phyloP scores from a whole-genome alignment of 1,140 invertebrate genomes.

The Aphis craccivora region DNA sequence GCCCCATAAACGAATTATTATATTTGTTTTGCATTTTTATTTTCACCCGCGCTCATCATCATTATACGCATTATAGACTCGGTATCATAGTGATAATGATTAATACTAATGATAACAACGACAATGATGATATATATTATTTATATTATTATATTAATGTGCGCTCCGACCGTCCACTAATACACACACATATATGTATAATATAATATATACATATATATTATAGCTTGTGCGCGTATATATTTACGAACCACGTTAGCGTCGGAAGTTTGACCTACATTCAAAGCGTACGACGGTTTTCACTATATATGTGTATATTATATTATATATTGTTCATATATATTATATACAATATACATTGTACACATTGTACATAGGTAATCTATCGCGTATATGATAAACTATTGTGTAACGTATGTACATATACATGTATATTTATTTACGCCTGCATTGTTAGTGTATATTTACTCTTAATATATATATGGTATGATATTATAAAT shows the following conservation, averaged over 20 bases:
- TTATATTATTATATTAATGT: background rate
- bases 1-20: background rate
- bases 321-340: no score
- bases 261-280: slow-evolving; percentile 26
- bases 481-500: background rate
- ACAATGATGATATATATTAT: background rate
- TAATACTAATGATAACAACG: background rate
- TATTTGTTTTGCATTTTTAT: background rate
- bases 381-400: background rate
- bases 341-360: background rate
- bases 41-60: background rate
- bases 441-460: background rate
- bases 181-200: background rate
- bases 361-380: background rate
- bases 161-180: background rate
- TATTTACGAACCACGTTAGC: background rate
- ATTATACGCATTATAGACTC: background rate
- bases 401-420: background rate
- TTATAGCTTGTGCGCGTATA: background rate
- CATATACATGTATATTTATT: background rate
- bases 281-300: background rate
- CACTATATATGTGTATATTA: background rate
- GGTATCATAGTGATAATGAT: background rate
- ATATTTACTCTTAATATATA: background rate
- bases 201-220: background rate